Base-by-base conservation (phyloP, 2,797 vertebrate species). In the Acanthopagrus latus region DNA sequence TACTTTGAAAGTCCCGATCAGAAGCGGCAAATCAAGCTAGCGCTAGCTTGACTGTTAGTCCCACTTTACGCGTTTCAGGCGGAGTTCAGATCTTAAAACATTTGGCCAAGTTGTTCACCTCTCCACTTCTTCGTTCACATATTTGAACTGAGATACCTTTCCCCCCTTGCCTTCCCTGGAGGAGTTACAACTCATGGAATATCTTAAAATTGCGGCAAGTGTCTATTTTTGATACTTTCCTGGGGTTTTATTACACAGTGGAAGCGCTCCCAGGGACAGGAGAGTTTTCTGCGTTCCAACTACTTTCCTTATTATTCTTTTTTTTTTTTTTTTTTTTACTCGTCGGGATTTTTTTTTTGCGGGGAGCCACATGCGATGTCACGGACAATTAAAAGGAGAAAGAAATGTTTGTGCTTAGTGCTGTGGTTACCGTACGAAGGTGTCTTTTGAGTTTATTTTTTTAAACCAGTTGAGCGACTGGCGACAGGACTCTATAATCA, bases 401-500 rank as follows among this genome's bases (percentile, higher is more conserved):
- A 79, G 76, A 87, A 73, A 88, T 80, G 86, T 60, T 25, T 54
- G 64, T 55, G 56, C 55, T n/a, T 58, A 47, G 52, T 52, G 72
- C 33, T 13, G 62, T 48, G 57, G 25, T 21, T 50, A 16, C 17
- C 11, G 41, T 10, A 44, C 63, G 44, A 78, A 76, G 56, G 80
- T 38, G 71, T 55, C 27, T 79, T 85, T 54, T 76, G 75, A 63
- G n/a, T 56, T 76, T 68, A 46, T 74, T 71, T 84, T 76, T 78
- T 82, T 23, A 8, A 79, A 92, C 74, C 87, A 87, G 86, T 88
- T 88, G 83, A 88, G 77, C 76, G 79, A 88, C 91, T 86, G 87
- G 85, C 84, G 85, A 80, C 84, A 74, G 81, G 86, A 92, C 91
- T 87, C 52, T 84, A 78, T 92, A 92, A 95, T 95, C 94, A 95